Percentiles rank a stretch among this genome's conserved stretches.
These are phyloP conservation scores for Orthosia gothica DNA, from an alignment of 2,888 invertebrate species.

Conservation along the genomic window DNA sequence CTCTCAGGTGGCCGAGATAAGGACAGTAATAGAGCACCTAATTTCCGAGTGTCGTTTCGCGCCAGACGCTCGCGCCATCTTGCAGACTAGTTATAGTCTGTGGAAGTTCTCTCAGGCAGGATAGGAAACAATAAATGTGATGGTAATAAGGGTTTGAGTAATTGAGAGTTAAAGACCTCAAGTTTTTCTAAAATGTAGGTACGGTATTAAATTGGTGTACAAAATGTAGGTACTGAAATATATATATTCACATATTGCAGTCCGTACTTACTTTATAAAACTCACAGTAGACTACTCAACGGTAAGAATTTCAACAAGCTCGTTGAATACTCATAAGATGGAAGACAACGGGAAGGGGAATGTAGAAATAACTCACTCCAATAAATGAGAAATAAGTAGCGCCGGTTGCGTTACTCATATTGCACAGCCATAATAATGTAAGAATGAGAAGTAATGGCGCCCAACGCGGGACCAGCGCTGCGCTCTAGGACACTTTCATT, in stretches of 20 bases:
- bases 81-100: conserved; percentile 27
- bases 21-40: conserved; percentile 69
- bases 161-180: conserved; percentile 21
- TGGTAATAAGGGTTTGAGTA: conserved; percentile 39
- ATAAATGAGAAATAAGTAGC: conserved; percentile 69
- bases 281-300: not conserved
- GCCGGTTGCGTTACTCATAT: conserved; percentile 59
- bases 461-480: conserved; percentile 54
- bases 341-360: conserved; percentile 41
- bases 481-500: conserved; percentile 59
- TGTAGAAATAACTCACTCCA: conserved; percentile 57
- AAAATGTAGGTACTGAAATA: not conserved
- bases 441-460: conserved; percentile 68
- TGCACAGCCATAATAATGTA: conserved; percentile 61
- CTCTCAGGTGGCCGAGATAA: conserved; percentile 63
- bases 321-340: conserved; percentile 31
- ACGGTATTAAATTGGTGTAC: not conserved
- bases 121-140: conserved; percentile 32
- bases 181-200: not conserved
- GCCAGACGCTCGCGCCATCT: conserved; percentile 47
- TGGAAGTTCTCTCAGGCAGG: conserved; percentile 29
- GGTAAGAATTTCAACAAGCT: conserved; percentile 1
- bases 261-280: conserved; percentile 1
- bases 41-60: conserved; percentile 69
- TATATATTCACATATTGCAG: not conserved